A percentile compares a stretch with the other conserved stretches of the same genome.
phyloP scores from a whole-genome alignment of 1,140 invertebrate genomes.

The Heliconius himera region DNA sequence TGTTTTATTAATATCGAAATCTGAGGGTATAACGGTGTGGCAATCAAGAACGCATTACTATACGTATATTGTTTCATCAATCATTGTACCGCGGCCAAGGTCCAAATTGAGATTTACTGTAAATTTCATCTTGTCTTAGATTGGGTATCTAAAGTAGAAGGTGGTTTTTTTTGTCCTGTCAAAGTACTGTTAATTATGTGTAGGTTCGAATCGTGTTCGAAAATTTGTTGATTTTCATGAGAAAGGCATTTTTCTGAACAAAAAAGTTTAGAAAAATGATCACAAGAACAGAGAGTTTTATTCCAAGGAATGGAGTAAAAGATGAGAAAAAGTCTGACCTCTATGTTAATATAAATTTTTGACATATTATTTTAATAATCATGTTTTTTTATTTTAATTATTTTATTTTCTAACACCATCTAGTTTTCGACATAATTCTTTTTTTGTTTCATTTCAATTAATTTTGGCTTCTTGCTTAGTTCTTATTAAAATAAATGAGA shows the following conservation, averaged over 20 bases:
- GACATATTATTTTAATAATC: background rate
- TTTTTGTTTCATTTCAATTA: too few species aligned
- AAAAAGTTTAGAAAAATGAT: too few species aligned
- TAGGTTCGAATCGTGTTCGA: background rate
- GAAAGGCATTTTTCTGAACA: too few species aligned
- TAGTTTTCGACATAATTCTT: background rate
- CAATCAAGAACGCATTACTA: conserved; percentile 44
- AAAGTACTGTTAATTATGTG: background rate
- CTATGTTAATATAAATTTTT: too few species aligned
- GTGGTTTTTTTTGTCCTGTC: background rate
- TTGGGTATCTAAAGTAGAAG: conserved; percentile 25
- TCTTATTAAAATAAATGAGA: conserved; percentile 5
- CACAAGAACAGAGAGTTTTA: too few species aligned
- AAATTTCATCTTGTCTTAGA: conserved; percentile 37
- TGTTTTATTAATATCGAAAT: conserved; percentile 37
- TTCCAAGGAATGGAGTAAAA: too few species aligned
- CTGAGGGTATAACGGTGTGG: conserved; percentile 42
- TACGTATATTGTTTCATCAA: conserved; percentile 48
- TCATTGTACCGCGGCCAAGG: conserved; percentile 40
- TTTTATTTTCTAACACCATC: background rate
- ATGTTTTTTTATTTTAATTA: background rate
- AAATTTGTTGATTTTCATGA: too few species aligned
- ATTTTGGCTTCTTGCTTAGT: background rate
- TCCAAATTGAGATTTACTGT: conserved; percentile 48
- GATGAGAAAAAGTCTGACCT: background rate